Percentiles rank a stretch among this genome's conserved stretches.
These are phyloP conservation scores for Cancer borealis DNA, from an alignment of 2,888 invertebrate genomes.

Conservation along the genomic window DNA sequence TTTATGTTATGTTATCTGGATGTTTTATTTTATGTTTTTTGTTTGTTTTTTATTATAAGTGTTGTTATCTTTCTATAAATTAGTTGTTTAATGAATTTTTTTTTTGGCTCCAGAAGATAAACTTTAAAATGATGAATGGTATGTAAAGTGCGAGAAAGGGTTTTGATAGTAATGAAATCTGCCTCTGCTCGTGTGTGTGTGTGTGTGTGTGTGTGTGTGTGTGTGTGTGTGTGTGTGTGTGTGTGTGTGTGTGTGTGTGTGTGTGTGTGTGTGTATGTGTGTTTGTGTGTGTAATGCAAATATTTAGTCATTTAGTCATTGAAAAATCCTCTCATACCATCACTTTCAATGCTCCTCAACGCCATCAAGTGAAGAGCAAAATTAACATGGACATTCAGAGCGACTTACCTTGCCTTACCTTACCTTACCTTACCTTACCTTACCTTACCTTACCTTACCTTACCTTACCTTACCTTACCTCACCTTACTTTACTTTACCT, in stretches of 20 bases:
- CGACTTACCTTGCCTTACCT: neutral
- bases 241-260: constrained; percentile 1
- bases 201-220: neutral
- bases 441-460: too few species aligned
- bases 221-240: constrained; percentile 2
- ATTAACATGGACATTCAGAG: too few species aligned
- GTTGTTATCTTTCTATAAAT: neutral
- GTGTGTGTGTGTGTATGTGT: neutral
- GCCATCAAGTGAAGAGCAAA: too few species aligned
- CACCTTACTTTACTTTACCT: too few species aligned
- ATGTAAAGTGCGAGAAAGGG: neutral
- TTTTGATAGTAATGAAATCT: too few species aligned
- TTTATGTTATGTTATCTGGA: neutral
- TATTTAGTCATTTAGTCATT: neutral
- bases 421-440: too few species aligned
- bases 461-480: too few species aligned
- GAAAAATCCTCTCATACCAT: neutral
- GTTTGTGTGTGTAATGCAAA: neutral
- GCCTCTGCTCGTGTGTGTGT: neutral
- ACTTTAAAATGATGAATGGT: neutral
- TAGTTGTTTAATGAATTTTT: neutral
- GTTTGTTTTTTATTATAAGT: neutral
- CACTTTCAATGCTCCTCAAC: too few species aligned
- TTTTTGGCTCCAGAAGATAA: neutral
- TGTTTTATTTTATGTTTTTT: too few species aligned